Base-by-base conservation (phyloP, 2,797 vertebrate genomes). In the Percopsis omiscomaycus region DNA sequence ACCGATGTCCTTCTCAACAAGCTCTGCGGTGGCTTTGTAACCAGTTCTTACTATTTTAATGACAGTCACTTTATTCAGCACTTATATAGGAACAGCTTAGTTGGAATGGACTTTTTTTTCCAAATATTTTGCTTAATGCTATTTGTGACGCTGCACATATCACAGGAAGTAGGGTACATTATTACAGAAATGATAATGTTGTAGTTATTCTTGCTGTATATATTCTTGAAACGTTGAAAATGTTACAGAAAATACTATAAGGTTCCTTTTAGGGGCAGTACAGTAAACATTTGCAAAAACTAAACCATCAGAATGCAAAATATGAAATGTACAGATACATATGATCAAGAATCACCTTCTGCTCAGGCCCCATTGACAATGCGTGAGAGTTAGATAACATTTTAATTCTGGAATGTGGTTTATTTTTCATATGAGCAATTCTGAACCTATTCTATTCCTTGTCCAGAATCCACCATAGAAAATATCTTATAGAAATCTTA, bases 21-120 rank as follows among this genome's bases (percentile, higher is more conserved):
- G 65, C 69, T 74, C 61, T 78, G 83, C 70, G 63, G 81, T 85
- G 67, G 61, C 75, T 50, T 77, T 59, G 68, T 85, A 81, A 81
- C 66, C 64, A 61, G 78, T 80, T 80, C 61, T 66, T 70, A 74
- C 49, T 58, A 70, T 75, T 74, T 48, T 55, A 61, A 64, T 61
- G 62, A 69, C 28, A 65, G 1, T 0, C 63, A 42, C 69, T 70
- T 14, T 70, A 53, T 65, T 61, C 53, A 53, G 55, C 63, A 64
- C 63, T 59, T 50, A 46, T 61, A n/a, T 77, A 11, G 51, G 42
- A 32, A 61, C 37, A 37, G 55, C 30, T 55, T 37, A 30, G 58
- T 16, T 15, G 48, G 30, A 65, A 57, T 61, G 30, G 22, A 3
- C 16, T 69, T 32, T 54, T 56, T 74, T 62, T 68, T 55, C 16